Evolutionary conservation across 2,113 vertebrate genomes (phyloP).

Genomic region (Siniperca chuatsi): DNA sequence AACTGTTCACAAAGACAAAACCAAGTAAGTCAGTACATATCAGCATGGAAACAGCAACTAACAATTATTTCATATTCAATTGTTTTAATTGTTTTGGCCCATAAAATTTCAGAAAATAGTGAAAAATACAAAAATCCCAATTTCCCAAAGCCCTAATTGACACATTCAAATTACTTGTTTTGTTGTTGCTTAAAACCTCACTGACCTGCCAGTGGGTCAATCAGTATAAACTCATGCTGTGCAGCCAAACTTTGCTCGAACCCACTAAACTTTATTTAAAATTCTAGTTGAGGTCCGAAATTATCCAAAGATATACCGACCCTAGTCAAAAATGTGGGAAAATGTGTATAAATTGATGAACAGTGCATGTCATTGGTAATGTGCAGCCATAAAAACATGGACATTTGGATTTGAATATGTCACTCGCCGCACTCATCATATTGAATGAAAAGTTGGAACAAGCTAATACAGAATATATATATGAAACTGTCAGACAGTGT

Average conservation of each 20-base stretch:
- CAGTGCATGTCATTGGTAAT: not conserved
- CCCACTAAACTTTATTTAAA: not conserved
- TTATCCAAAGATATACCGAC: not conserved
- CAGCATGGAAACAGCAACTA: not conserved
- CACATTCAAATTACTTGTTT: not conserved
- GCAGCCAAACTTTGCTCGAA: no score
- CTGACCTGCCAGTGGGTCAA: not conserved
- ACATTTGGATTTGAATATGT: not conserved
- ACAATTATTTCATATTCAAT: not conserved
- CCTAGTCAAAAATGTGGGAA: not conserved
- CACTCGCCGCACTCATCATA: not conserved
- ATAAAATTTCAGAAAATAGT: not conserved
- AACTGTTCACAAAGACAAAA: not conserved
- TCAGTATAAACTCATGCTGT: not conserved
- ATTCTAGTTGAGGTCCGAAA: not conserved
- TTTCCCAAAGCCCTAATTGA: not conserved
- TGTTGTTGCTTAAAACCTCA: not conserved
- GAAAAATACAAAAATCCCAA: not conserved
- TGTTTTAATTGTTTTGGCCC: not conserved
- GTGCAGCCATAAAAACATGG: not conserved
- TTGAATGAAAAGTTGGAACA: not conserved
- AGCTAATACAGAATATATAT: no score
- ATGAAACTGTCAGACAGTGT: not conserved
- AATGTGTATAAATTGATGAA: not conserved
- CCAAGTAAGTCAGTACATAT: not conserved